Percentiles rank a stretch among this genome's conserved stretches.
phyloP scores from a whole-genome alignment of 2,888 invertebrate species.

The Drosophila monieri region DNA sequence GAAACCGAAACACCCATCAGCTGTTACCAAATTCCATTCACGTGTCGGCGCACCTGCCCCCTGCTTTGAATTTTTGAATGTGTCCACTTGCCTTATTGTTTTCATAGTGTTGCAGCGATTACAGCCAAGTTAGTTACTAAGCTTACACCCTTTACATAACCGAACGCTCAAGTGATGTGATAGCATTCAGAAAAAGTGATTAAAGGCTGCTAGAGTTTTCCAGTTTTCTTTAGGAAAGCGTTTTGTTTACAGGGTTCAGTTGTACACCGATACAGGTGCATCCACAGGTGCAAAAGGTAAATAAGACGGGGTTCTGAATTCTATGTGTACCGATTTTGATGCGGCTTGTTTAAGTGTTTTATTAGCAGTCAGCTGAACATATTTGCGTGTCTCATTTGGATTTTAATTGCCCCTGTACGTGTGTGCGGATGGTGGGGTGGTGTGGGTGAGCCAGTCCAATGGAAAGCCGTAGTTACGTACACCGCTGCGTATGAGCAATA shows the following conservation, averaged over 20 bases:
- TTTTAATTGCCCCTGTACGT: constrained; percentile 28
- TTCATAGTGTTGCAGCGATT: constrained; percentile 1
- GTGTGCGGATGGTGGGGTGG: constrained; percentile 6
- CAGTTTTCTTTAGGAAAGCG: neutral
- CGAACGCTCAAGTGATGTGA: constrained; percentile 5
- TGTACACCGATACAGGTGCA: constrained; percentile 49
- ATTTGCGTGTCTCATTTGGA: constrained; percentile 40
- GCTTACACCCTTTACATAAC: constrained; percentile 17
- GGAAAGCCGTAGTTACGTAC: constrained; percentile 40
- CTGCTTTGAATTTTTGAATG: constrained; percentile 54
- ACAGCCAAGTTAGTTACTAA: constrained; percentile 11
- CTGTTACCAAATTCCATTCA: constrained; percentile 47
- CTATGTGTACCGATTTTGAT: constrained; percentile 7
- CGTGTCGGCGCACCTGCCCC: constrained; percentile 28
- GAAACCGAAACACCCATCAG: constrained; percentile 37
- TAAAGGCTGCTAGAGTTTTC: neutral
- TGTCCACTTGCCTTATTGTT: constrained; percentile 27
- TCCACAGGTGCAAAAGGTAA: constrained; percentile 16
- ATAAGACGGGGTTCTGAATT: constrained; percentile 18
- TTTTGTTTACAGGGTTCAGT: constrained; percentile 3
- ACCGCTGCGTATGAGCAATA: constrained; percentile 49
- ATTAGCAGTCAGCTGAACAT: constrained; percentile 69
- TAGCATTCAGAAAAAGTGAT: neutral
- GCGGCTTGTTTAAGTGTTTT: constrained; percentile 51
- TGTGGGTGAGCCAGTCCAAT: constrained; percentile 38